Conservation (phyloP, 2,113 vertebrate species). For the Ciconia stormi region DNA sequence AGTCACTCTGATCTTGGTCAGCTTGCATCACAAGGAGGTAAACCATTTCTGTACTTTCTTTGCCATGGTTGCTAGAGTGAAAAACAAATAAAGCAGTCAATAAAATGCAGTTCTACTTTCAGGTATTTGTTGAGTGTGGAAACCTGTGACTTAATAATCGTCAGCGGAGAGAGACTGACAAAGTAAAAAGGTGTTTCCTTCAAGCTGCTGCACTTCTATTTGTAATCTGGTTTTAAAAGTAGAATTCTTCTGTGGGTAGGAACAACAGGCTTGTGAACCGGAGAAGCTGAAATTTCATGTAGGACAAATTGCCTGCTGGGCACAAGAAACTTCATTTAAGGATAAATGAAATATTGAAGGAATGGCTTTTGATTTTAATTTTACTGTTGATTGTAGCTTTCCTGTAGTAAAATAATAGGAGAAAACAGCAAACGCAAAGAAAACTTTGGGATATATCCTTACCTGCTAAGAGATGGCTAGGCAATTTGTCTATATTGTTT, state of each 20-base stretch:
- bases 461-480: not conserved
- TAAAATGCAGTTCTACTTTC: not conserved
- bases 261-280: not conserved
- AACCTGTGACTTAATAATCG: not conserved
- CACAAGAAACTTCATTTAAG: not conserved
- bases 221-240: not conserved
- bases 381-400: not conserved
- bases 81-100: not conserved
- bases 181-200: not conserved
- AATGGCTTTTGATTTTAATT: not conserved
- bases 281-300: not conserved
- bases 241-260: not conserved
- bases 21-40: constrained; percentile 96
- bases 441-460: not conserved
- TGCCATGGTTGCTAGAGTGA: not conserved
- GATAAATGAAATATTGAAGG: not conserved
- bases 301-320: not conserved
- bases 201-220: not conserved
- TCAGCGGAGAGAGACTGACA: not conserved
- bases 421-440: not conserved
- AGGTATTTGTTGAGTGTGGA: not conserved
- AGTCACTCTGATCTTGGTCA: constrained; percentile 94
- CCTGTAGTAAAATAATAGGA: not conserved
- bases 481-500: not conserved
- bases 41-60: not conserved